phyloP scores from a whole-genome alignment of 2,113 vertebrate species.

The Otolemur garnettii region DNA sequence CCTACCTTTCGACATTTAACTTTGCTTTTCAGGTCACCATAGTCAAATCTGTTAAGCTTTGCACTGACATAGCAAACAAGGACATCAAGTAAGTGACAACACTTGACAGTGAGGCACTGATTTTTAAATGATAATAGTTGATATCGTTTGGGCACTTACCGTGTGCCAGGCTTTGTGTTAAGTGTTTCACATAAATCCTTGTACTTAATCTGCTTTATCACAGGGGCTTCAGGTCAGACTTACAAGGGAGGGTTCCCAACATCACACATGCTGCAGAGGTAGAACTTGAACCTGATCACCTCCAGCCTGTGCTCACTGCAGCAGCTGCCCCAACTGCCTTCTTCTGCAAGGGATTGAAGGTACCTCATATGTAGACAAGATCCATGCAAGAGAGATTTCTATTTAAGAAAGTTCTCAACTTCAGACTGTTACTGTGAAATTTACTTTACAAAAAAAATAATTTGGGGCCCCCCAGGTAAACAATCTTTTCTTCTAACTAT shows the following conservation, averaged over 20 bases:
- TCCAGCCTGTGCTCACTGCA: fast-evolving
- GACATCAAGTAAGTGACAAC: not conserved
- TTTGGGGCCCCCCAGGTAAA: not conserved
- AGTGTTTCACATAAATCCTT: not conserved
- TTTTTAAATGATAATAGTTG: not conserved
- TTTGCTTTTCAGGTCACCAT: not conserved
- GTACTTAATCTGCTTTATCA: not conserved
- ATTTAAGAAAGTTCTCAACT: not conserved
- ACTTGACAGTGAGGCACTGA: not conserved
- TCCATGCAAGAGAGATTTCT: not conserved
- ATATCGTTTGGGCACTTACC: not conserved
- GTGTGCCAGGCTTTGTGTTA: not conserved
- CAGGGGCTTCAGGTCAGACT: not conserved
- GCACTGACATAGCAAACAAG: not conserved
- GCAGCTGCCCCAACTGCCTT: fast-evolving
- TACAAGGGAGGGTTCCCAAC: not conserved
- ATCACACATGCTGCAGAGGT: not conserved
- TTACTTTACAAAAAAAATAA: not conserved
- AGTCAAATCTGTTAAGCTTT: not conserved
- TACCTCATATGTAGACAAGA: not conserved
- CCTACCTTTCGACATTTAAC: not conserved
- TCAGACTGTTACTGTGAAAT: not conserved
- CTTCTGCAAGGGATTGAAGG: no score
- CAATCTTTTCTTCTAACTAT: not conserved
- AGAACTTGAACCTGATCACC: not conserved